A percentile compares a stretch with the other conserved stretches of the same genome.
These are phyloP conservation scores for Leguminivora glycinivorella DNA, from an alignment of 1,140 invertebrate genomes.

Conservation along the genomic window DNA sequence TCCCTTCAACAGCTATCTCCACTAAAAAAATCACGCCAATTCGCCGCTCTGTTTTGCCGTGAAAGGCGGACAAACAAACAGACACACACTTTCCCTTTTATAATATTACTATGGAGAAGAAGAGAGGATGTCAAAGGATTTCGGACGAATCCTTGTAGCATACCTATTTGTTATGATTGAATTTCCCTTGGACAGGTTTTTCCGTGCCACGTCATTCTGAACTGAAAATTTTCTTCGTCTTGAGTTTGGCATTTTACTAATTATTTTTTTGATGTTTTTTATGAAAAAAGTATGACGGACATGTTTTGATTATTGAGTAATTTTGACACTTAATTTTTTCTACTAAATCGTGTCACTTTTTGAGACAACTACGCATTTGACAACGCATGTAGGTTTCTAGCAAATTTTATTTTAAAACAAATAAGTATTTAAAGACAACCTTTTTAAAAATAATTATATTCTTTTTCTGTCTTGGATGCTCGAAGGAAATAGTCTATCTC, in stretches of 20 bases:
- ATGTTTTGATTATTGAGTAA: conserved; percentile 39
- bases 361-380: neutral
- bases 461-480: too few species aligned
- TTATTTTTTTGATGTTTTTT: conserved; percentile 44
- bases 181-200: conserved; percentile 27
- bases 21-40: too few species aligned
- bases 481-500: too few species aligned
- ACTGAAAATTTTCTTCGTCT: conserved; percentile 62
- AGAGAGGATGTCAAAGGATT: too few species aligned
- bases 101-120: too few species aligned
- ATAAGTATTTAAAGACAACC: too few species aligned
- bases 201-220: conserved; percentile 49
- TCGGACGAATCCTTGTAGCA: neutral
- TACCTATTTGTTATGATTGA: neutral
- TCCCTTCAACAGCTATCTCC: too few species aligned
- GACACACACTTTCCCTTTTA: too few species aligned
- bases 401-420: too few species aligned
- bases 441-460: too few species aligned
- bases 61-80: too few species aligned
- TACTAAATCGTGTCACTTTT: neutral
- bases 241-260: conserved; percentile 60
- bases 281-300: conserved; percentile 28
- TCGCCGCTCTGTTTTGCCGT: too few species aligned
- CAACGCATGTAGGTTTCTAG: neutral
- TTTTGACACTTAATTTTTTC: conserved; percentile 31